Base-by-base conservation (phyloP, 2,888 invertebrate genomes). In the Bombylius major region DNA sequence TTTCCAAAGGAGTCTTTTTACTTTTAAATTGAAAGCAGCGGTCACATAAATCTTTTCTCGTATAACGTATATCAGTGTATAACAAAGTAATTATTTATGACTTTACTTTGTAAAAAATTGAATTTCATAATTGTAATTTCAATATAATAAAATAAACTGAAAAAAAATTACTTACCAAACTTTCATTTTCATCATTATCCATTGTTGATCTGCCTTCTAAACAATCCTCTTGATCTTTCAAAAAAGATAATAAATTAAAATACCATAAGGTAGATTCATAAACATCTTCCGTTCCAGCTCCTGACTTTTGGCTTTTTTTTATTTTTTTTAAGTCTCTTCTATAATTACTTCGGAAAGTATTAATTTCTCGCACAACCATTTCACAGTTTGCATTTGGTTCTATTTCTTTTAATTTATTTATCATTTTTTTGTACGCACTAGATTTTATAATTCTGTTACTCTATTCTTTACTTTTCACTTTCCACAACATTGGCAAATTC, bases 401-500 rank as follows among this genome's bases (percentile, higher is more conserved):
- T 13, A 61, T 52, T 51, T 58, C 51, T 8, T 54, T 53, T 45
- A 60, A 50, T 51, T 60, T 61, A 4, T 56, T 50, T 4, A 55
- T 47, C 14, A 64, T 33, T 47, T 56, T 56, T 11, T 55, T n/a
- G 47, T 62, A 64, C 33, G 61, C 59, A 23, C 47, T 23, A 8
- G 56, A 54, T 49, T 62, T 59, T 8, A 55, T 45, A 5, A 54
- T 47, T 47, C 59, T 59, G 39, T 64, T 55, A 36, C 58, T 61
- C 47, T 62, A 64, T 6, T 42, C 55, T 7, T 56, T 49, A 50
- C 57, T 58, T 34, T 60, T 60, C 7, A 56, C 34, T 31, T 62
- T 62, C 63, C 64, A 64, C 8, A 63, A 48, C 13, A 54, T 59
- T 8, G 61, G 60, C 7, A 58, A 58, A 23, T 53, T 54, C 56